Conservation (phyloP, 2,888 invertebrate genomes). For the Tyria jacobaeae region DNA sequence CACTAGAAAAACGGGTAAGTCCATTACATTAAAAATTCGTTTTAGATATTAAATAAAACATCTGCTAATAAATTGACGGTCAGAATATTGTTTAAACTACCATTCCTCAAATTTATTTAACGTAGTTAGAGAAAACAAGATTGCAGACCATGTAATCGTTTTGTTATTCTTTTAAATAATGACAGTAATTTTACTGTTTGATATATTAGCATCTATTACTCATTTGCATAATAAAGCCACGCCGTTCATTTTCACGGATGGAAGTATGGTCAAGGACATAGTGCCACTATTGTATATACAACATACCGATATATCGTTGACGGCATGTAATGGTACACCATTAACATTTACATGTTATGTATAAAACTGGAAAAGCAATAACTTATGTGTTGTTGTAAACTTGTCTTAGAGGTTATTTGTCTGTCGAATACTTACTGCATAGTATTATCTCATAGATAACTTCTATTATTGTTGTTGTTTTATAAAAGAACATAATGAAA, state of each 20-base stretch:
- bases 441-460: background rate
- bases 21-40: no score
- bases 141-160: constrained; percentile 11
- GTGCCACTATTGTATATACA: constrained; percentile 36
- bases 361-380: constrained; percentile 11
- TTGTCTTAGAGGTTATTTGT: constrained; percentile 6
- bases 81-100: background rate
- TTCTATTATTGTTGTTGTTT: background rate
- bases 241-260: constrained; percentile 26
- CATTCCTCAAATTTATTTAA: background rate
- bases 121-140: constrained; percentile 13
- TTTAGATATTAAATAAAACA: no score
- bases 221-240: constrained; percentile 41
- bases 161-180: constrained; percentile 1
- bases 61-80: background rate
- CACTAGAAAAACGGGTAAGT: no score
- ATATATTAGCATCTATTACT: constrained; percentile 22
- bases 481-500: background rate
- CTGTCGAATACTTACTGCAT: background rate
- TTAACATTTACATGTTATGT: constrained; percentile 19
- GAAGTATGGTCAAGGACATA: constrained; percentile 44
- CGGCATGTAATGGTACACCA: constrained; percentile 26
- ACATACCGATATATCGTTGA: no score
- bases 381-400: background rate
- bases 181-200: background rate